Base-by-base conservation (phyloP, 2,888 invertebrate genomes). In the Apodemia mormo region DNA sequence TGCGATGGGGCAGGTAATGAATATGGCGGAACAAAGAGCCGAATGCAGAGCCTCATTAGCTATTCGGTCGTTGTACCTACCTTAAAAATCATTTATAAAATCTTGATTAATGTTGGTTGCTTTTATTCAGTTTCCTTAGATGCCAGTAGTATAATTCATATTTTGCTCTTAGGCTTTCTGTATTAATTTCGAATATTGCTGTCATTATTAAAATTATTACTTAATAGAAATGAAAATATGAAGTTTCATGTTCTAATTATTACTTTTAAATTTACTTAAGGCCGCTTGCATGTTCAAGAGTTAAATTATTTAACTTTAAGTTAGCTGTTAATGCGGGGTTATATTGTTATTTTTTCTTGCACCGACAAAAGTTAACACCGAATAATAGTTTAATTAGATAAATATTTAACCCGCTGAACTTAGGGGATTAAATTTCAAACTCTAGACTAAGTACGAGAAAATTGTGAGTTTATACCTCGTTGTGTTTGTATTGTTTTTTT, bases 11-110 rank as follows among this genome's bases (percentile, higher is more conserved):
- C 86, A 89, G 88, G 88, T 91, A 90, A 91, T 92, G 89, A 90
- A 89, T 90, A 90, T 88, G 85, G 88, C 82, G 85, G 81, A 89
- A 90, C 90, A 92, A 91, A 89, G 87, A 79, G 75, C 81, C 82
- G 78, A 83, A 87, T 86, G 82, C 85, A 79, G 80, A 78, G 81
- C 78, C 87, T 91, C 90, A 90, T 92, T 91, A 91, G 83, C 84
- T 80, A 91, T 92, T 91, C 91, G 82, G 81, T 82, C 74, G 82
- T 78, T 81, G 87, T 85, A 83, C 85, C 82, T 81, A 79, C 85
- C 88, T 86, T 85, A 85, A 90, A 88, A 91, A 91, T 87, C 82
- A 87, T 90, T 90, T 87, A 86, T 83, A 87, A 85, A 87, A 80
- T 85, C 87, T 85, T 89, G 85, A 90, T 89, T 84, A 88, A 88